Base-by-base conservation (phyloP, 2,888 invertebrate species). In the Stratiomys singularior region DNA sequence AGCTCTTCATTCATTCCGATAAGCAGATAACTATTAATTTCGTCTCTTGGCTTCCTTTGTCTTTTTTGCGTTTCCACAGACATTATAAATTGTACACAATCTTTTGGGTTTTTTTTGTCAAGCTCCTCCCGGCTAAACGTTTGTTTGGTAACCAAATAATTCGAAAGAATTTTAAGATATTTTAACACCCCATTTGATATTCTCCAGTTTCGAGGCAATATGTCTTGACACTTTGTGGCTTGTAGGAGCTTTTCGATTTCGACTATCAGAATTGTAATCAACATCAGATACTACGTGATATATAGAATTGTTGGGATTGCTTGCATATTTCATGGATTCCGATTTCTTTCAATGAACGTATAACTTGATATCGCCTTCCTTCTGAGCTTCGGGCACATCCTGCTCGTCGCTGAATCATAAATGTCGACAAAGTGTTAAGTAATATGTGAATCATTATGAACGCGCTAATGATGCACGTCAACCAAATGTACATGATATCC, bases 1-100 rank as follows among this genome's bases (percentile, higher is more conserved):
- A 66, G 66, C 25, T 66, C 37, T 37, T 66, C 37, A 18, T 66
- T 66, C 37, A 37, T 37, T 66, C 37, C 66, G 66, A 66, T 66
- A 66, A 66, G 37, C 30, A 66, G 66, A 66, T 66, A 66, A 18
- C 66, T 66, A 66, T 66, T 66, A 66, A 66, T 66, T 66, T 66
- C 66, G 66, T 37, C 66, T 66, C 66, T 66, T 66, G 5, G 66
- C 66, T 30, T 27, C 27, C 37, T 37, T 64, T 66, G 66, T 37
- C 37, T 66, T 37, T 46, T 69, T 25, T 23, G 30, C 21, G 23
- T 30, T n/a, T 18, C 15, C 27, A n/a, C 64, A 69, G 15, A 25
- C 69, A 69, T 69, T 47, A 69, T 69, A 69, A 69, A 69, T 69
- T 69, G 30, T 47, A 18, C 7, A 52, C n/a, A 52, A 13, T 52